Percentiles rank a stretch among this genome's conserved stretches.
These are phyloP conservation scores for Cossypha heuglini DNA, from an alignment of 2,797 vertebrate genomes.

Conservation along the genomic window DNA sequence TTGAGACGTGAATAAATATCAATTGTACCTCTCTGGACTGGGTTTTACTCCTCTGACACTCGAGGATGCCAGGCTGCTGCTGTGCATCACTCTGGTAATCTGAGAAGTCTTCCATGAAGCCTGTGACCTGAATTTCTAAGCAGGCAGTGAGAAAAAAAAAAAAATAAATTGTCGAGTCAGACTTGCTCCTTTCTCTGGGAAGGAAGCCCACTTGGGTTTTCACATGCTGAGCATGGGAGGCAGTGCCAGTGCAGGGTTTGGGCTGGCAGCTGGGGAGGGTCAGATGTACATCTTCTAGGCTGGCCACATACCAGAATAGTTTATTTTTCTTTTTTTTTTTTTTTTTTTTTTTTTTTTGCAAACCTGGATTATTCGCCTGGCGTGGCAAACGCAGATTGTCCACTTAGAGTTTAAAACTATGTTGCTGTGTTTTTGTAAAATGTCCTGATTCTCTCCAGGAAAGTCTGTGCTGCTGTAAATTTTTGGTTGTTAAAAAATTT, in stretches of 20 bases:
- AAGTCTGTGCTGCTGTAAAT: neutral
- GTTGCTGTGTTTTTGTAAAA: neutral
- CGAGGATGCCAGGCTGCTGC: neutral
- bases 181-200: neutral
- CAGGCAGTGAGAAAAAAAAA: neutral
- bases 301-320: neutral
- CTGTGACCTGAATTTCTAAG: neutral
- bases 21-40: neutral
- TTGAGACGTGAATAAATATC: neutral
- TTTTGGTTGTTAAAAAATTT: neutral
- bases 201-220: neutral
- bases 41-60: neutral
- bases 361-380: neutral
- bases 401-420: neutral
- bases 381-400: neutral
- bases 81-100: neutral
- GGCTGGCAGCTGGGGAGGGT: neutral
- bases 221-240: neutral
- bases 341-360: too few relatives aligned
- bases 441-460: neutral
- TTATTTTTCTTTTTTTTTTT: neutral
- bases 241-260: rapidly evolving
- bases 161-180: neutral
- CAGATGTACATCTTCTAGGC: neutral
- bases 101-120: neutral